A percentile compares a stretch with the other conserved stretches of the same genome.
Conservation (phyloP, 2,113 vertebrate genomes). For the Ammospiza nelsoni region DNA sequence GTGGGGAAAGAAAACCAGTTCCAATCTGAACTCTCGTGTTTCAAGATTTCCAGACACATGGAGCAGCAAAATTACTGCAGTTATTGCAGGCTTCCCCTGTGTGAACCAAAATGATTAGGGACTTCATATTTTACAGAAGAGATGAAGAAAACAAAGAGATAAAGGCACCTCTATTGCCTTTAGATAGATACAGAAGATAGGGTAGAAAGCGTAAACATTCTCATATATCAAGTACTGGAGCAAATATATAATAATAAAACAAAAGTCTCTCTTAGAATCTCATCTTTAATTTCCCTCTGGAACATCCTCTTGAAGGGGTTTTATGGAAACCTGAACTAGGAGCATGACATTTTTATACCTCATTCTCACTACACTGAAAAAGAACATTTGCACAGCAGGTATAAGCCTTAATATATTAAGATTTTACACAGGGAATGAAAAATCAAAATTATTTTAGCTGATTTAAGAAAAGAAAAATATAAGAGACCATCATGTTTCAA, state of each 20-base stretch:
- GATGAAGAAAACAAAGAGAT: background rate
- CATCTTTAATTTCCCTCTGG: background rate
- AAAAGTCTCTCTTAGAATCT: background rate
- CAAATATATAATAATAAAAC: constrained; percentile 6
- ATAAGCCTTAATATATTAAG: background rate
- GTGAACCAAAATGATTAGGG: background rate
- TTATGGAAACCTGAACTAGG: background rate
- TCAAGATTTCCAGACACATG: background rate
- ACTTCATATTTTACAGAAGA: constrained; percentile 1
- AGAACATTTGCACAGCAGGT: background rate
- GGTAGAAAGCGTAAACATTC: background rate
- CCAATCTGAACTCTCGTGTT: background rate
- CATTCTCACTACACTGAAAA: background rate
- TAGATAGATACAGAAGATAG: constrained; percentile 2
- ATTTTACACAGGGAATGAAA: background rate
- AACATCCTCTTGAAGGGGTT: background rate
- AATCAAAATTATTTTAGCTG: background rate
- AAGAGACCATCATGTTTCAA: background rate
- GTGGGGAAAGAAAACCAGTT: background rate
- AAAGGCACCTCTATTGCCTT: background rate
- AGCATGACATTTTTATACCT: background rate
- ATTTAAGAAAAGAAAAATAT: background rate
- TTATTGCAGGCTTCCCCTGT: background rate
- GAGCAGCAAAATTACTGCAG: background rate
- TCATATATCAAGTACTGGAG: background rate